Evolutionary conservation across 2,888 invertebrate species (phyloP).

Genomic region (Meiosimyza decipiens): DNA sequence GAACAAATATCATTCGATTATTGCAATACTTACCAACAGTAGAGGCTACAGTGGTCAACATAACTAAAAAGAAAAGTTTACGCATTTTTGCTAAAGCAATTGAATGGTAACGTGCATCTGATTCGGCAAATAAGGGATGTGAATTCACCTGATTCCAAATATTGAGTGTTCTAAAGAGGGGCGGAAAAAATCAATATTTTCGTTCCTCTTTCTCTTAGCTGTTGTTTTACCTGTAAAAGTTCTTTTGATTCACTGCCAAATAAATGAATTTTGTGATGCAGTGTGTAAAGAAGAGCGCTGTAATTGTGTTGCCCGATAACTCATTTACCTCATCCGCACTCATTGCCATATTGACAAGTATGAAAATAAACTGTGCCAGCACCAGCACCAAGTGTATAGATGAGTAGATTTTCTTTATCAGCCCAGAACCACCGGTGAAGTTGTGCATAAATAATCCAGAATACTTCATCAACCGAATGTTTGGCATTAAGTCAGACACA

Average conservation of each 20-base stretch:
- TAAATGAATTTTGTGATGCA: conserved; percentile 79
- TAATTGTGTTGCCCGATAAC: conserved; percentile 82
- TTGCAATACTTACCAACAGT: conserved; percentile 70
- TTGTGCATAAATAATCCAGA: conserved; percentile 84
- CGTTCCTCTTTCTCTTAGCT: neutral
- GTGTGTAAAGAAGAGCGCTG: conserved; percentile 83
- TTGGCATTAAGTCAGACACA: conserved; percentile 86
- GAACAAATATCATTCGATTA: neutral
- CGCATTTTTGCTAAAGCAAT: conserved; percentile 81
- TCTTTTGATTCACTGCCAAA: conserved; percentile 78
- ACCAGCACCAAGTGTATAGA: conserved; percentile 73
- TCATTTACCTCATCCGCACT: conserved; percentile 82
- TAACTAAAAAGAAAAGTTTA: conserved; percentile 76
- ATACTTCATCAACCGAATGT: conserved; percentile 81
- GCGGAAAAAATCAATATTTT: neutral
- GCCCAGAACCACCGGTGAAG: conserved; percentile 74
- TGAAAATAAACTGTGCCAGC: conserved; percentile 72
- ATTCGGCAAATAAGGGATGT: conserved; percentile 86
- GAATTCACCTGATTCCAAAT: conserved; percentile 88
- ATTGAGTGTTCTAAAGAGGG: conserved; percentile 73
- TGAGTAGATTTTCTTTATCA: conserved; percentile 73
- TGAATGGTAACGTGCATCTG: conserved; percentile 81
- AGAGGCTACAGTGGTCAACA: conserved; percentile 72
- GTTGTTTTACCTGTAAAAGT: conserved; percentile 75
- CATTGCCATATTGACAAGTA: conserved; percentile 76